Conservation (phyloP, 2,797 vertebrate species). For the Peromyscus aztecus region DNA sequence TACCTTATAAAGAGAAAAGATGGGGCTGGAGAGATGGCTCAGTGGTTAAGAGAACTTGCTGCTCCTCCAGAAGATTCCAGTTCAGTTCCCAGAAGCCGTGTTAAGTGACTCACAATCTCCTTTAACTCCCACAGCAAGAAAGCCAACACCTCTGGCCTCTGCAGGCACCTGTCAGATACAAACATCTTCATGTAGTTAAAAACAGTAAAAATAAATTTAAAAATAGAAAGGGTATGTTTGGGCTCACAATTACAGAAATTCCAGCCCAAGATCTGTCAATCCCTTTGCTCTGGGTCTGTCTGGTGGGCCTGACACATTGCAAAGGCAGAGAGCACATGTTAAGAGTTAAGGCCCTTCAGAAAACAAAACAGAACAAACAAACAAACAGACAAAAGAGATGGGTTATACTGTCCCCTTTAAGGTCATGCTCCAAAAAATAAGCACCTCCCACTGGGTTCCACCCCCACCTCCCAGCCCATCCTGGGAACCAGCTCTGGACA, state of each 20-base stretch:
- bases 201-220: not conserved
- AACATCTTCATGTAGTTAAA: not conserved
- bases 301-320: not conserved
- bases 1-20: not conserved
- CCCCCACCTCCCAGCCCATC: not conserved
- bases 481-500: not conserved
- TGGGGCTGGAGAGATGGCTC: not conserved
- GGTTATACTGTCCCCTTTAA: not conserved
- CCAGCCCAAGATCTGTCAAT: not conserved
- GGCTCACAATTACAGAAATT: not conserved
- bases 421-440: not conserved
- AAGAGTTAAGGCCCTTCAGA: not conserved
- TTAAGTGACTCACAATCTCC: not conserved
- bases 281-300: not conserved
- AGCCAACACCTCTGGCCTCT: not conserved
- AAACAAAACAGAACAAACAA: not conserved
- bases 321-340: not conserved
- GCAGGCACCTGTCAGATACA: not conserved
- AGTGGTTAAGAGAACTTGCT: not conserved
- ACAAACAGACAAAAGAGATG: not conserved
- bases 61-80: not conserved
- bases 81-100: not conserved
- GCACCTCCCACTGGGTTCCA: not conserved
- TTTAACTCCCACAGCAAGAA: not conserved
- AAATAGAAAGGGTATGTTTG: not conserved